Evolutionary conservation across 2,888 invertebrate species (phyloP), one percentile per base, ranked within the genome.

Genomic region (Chorisops tibialis): DNA sequence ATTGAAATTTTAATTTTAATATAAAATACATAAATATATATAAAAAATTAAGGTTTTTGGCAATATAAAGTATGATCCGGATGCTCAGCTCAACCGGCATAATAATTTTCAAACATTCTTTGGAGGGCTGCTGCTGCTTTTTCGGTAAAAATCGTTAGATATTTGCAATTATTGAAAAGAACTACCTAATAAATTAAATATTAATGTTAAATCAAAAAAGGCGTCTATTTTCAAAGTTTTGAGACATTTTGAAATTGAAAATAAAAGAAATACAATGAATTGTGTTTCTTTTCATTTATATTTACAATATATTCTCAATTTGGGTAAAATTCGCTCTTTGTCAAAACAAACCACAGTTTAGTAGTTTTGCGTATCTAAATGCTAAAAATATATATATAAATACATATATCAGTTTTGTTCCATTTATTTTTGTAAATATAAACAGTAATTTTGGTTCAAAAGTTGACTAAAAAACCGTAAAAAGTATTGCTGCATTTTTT

Each of bases 101-200:
- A 95, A 94, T 87, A 94, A 95, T 86, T 94, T 95, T 86, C 88
- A 91, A 82, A 88, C 89, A 77, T 95, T 94, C 85, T 87, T 90
- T 82, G 88, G 89, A 81, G 89, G 91, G 79, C 86, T 95, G 79
- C 87, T 93, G 85, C 87, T 95, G 76, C 87, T 94, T 75, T 94
- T 94, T 85, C 89, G 93, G 93, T 89, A 87, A 89, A 88, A 74
- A 74, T 70, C 69, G 67, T 70, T 69, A 70, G 72, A 69, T 71
- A 24, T 16, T 51, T 24, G 37, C 47, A 59, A 47, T 18, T 47
- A 58, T 47, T 48, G 35, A 30, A 30, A 16, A 19, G 16, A 19
- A 45, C 21, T 19, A 19, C 18, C 21, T 19, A 11, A 16, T 45
- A 45, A 19, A 45, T 47, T 22, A 12, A 47, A 22, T 21, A 19